These are phyloP conservation scores for Caerostris darwini DNA, from an alignment of 1,140 invertebrate genomes.

Conservation along the genomic window DNA sequence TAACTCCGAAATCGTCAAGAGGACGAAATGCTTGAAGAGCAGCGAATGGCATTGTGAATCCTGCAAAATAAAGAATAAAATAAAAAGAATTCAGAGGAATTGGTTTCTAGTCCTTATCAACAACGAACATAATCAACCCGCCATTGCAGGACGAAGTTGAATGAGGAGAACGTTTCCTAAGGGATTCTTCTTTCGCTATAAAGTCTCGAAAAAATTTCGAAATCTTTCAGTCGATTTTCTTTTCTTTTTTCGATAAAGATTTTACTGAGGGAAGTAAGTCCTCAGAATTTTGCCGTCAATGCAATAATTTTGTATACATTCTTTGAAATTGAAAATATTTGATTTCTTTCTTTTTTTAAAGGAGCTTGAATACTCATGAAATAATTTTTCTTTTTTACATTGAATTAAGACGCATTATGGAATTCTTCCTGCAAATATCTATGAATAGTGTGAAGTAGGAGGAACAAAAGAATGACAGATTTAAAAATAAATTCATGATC, in stretches of 20 bases:
- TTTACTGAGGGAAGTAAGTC: background rate
- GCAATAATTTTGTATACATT: too few relatives aligned
- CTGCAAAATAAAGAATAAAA: background rate
- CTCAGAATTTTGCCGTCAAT: background rate
- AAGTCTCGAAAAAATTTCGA: background rate
- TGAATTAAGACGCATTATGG: too few relatives aligned
- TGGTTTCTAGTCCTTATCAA: conserved; percentile 15
- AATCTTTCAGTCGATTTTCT: background rate
- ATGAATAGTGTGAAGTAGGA: too few relatives aligned
- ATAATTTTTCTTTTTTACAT: too few relatives aligned
- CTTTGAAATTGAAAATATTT: too few relatives aligned
- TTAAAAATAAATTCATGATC: too few relatives aligned
- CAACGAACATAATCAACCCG: conserved; percentile 31
- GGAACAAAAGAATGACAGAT: too few relatives aligned
- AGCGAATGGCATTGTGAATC: conserved; percentile 4
- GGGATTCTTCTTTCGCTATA: background rate
- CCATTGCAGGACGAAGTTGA: background rate
- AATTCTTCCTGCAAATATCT: too few relatives aligned
- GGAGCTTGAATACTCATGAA: too few relatives aligned
- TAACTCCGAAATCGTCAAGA: conserved; percentile 6
- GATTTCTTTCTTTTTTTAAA: too few relatives aligned
- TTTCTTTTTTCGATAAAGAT: background rate
- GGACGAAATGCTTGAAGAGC: background rate
- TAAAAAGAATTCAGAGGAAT: conserved; percentile 19
- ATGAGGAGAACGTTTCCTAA: background rate